Base-by-base conservation (phyloP, 2,797 vertebrate genomes). In the Gallirallus australis region DNA sequence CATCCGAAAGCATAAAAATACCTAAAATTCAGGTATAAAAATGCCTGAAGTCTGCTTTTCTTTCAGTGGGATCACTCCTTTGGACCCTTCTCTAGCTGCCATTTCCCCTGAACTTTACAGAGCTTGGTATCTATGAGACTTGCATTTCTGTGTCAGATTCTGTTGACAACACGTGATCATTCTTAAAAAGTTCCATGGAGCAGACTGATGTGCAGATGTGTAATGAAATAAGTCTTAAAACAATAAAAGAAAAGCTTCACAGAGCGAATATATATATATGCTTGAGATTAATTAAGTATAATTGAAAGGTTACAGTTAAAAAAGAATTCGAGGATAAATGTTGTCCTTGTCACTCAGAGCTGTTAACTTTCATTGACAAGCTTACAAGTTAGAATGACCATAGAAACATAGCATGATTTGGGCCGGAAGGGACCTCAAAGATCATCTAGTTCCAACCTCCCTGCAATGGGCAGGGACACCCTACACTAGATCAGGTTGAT, bases 1-100 rank as follows among this genome's bases (percentile, higher is more conserved):
- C 94, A 90, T n/a, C 54, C 65, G 24, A 87, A 94, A 52, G 50
- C 48, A 75, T 73, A 71, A 83, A 95, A 92, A 63, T 70, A 24
- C 52, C 33, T 84, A n/a, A 81, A 86, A 86, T 82, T 80, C 60
- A 73, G 45, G 25, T 65, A 78, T 73, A 59, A 76, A 91, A 91
- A 77, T 50, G 15, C 27, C 60, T 87, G 52, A 85, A 88, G 28
- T 71, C 57, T 6, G 3, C 59, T 91, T 57, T 77, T 18, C 31
- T 93, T 82, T 45, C 59, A 66, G 17, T 39, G 17, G n/a, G 27
- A 85, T 16, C 11, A 13, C 16, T 83, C 82, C 64, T 86, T 85
- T 88, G 48, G 28, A 40, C 15, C 12, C 28, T 71, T 66, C 35
- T 76, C 15, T 78, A 75, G 45, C 13, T 79, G 47, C 35, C 1